A percentile compares a stretch with the other conserved stretches of the same genome.
Conservation (phyloP, 1,140 invertebrate genomes). For the Spodoptera litura region DNA sequence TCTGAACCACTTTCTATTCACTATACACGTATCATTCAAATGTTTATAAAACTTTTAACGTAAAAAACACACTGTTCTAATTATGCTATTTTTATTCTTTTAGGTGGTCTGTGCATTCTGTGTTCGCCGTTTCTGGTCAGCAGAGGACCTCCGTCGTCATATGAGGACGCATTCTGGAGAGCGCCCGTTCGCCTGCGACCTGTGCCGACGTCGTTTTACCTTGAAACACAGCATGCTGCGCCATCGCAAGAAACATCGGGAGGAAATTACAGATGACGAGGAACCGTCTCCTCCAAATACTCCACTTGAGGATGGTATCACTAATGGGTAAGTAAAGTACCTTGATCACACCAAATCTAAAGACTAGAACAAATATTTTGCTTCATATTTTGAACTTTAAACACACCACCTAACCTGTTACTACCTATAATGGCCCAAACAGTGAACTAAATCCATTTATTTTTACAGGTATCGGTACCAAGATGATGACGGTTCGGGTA, state of each 20-base stretch:
- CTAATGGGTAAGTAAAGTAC: conserved; percentile 72
- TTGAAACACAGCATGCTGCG: conserved; percentile 97
- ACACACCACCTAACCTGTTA: neutral
- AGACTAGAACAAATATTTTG: neutral
- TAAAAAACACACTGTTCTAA: neutral
- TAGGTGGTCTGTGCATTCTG: conserved; percentile 97
- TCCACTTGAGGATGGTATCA: conserved; percentile 57
- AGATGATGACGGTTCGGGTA: conserved; percentile 79
- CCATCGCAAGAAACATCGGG: conserved; percentile 94
- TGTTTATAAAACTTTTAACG: neutral
- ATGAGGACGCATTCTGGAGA: conserved; percentile 96
- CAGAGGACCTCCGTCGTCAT: conserved; percentile 96
- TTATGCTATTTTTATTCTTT: neutral
- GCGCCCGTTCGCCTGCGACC: conserved; percentile 92
- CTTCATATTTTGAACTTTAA: neutral
- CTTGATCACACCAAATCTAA: neutral
- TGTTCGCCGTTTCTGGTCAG: conserved; percentile 96
- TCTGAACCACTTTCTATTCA: neutral
- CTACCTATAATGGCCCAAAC: neutral
- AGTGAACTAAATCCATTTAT: conserved; percentile 3
- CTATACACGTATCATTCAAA: neutral
- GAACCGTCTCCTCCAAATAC: conserved; percentile 77
- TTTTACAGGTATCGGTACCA: conserved; percentile 73
- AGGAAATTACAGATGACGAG: conserved; percentile 84
- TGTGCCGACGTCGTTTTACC: conserved; percentile 94